Evolutionary conservation across 2,888 invertebrate genomes (phyloP).

Genomic region (Protophormia terraenovae): DNA sequence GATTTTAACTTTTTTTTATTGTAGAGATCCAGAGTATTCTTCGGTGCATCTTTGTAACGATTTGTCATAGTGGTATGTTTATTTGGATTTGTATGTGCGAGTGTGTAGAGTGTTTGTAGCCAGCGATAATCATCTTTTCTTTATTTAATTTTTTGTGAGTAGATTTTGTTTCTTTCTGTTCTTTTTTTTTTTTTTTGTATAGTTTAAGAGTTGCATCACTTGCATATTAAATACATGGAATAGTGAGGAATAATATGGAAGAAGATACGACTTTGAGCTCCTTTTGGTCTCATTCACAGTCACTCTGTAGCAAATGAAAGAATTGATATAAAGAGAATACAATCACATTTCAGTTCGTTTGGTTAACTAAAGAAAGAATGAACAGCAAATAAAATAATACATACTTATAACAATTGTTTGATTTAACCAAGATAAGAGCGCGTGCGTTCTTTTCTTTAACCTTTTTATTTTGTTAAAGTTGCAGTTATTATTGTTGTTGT

Average conservation of each 20-base stretch:
- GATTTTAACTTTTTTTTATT: conserved; percentile 28
- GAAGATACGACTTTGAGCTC: conserved; percentile 31
- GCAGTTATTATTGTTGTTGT: conserved; percentile 23
- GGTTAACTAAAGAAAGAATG: conserved; percentile 37
- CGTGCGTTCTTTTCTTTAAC: conserved; percentile 61
- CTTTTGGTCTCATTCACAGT: conserved; percentile 41
- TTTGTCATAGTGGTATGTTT: conserved; percentile 64
- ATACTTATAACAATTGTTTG: conserved; percentile 65
- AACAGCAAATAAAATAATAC: conserved; percentile 52
- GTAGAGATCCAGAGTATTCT: not conserved
- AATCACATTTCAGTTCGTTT: conserved; percentile 46
- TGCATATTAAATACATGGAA: conserved; percentile 78
- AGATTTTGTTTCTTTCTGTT: conserved; percentile 61
- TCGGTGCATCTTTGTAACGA: conserved; percentile 58
- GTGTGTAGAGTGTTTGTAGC: conserved; percentile 22
- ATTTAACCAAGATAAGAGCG: conserved; percentile 64
- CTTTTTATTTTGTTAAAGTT: conserved; percentile 31
- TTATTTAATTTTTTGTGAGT: conserved; percentile 29
- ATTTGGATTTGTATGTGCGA: conserved; percentile 15
- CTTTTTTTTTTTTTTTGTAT: conserved; percentile 12
- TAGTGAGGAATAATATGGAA: too few relatives aligned
- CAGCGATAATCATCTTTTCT: conserved; percentile 60
- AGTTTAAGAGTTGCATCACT: conserved; percentile 72
- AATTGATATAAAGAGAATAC: conserved; percentile 24
- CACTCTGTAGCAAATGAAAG: conserved; percentile 16